phyloP scores from a whole-genome alignment of 2,113 vertebrate genomes.

The Sitta europaea region DNA sequence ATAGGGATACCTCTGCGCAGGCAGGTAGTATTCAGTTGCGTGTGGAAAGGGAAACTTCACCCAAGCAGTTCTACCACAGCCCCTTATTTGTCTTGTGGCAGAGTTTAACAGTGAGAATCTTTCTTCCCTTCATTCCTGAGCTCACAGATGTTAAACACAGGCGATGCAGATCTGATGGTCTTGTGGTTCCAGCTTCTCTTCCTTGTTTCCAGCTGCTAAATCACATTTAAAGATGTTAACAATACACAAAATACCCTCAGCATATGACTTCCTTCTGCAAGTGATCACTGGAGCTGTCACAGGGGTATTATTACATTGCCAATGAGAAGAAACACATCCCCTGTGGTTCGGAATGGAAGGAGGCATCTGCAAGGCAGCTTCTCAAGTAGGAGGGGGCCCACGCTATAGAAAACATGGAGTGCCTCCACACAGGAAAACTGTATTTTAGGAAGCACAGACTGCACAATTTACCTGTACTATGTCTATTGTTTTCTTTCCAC shows the following conservation, averaged over 20 bases:
- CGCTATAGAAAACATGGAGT: background rate
- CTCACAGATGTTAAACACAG: constrained; percentile 24
- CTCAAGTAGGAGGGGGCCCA: background rate
- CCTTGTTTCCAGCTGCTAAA: constrained; percentile 34
- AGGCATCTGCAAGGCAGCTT: background rate
- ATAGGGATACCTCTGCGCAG: background rate
- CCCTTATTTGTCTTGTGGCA: background rate
- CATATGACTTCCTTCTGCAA: background rate
- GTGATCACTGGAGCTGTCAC: background rate
- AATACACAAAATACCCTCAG: constrained; percentile 9
- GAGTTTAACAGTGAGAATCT: background rate
- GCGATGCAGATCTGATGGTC: background rate
- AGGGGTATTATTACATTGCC: constrained; percentile 19
- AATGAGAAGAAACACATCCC: constrained; percentile 8
- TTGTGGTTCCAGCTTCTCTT: background rate
- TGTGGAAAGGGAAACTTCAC: background rate
- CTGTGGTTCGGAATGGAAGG: background rate
- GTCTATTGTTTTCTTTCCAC: background rate
- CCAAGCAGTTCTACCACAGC: background rate
- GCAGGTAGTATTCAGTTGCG: background rate
- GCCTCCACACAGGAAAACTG: background rate
- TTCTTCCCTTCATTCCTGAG: background rate
- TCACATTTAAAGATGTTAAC: constrained; percentile 29
- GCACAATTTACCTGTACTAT: background rate
- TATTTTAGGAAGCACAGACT: background rate